Conservation (phyloP, 2,797 vertebrate genomes). For the Megaceryle alcyon region DNA sequence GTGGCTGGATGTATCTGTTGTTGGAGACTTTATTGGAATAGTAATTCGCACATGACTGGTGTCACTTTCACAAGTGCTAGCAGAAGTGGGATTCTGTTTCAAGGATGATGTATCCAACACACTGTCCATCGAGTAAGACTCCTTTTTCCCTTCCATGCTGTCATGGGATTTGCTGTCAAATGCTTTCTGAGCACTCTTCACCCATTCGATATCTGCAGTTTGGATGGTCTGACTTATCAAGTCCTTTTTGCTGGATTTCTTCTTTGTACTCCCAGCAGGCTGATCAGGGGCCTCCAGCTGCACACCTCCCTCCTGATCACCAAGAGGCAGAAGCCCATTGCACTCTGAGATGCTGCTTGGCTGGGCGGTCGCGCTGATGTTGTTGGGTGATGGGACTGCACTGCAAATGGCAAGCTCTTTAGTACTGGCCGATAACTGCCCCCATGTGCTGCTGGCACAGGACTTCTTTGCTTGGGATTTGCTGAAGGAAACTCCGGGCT, state of each 20-base stretch:
- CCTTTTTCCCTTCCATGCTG: conserved; percentile 85
- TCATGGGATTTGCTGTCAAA: conserved; percentile 82
- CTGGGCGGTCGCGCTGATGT: conserved; percentile 49
- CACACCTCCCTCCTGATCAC: conserved; percentile 84
- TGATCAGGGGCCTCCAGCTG: conserved; percentile 86
- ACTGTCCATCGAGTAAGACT: conserved; percentile 63
- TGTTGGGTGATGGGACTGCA: conserved; percentile 65
- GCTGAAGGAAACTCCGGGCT: conserved; percentile 81
- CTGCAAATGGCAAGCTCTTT: conserved; percentile 75
- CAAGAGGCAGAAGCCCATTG: conserved; percentile 71
- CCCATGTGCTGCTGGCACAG: conserved; percentile 76
- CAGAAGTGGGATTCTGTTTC: conserved; percentile 79
- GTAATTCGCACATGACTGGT: conserved; percentile 78
- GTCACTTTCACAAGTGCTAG: conserved; percentile 73
- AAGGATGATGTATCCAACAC: conserved; percentile 65
- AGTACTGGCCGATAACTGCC: conserved; percentile 73
- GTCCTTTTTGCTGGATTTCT: conserved; percentile 93
- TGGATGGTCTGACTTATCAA: conserved; percentile 82
- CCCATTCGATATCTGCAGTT: conserved; percentile 85
- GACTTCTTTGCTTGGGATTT: conserved; percentile 84
- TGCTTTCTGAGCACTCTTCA: conserved; percentile 87
- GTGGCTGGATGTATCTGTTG: conserved; percentile 68
- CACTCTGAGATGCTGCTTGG: conserved; percentile 70
- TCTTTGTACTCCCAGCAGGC: conserved; percentile 86
- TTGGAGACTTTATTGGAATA: conserved; percentile 79